A percentile compares a stretch with the other conserved stretches of the same genome.
phyloP scores from a whole-genome alignment of 2,113 vertebrate genomes.

The Dolichallabes microphthalmus region DNA sequence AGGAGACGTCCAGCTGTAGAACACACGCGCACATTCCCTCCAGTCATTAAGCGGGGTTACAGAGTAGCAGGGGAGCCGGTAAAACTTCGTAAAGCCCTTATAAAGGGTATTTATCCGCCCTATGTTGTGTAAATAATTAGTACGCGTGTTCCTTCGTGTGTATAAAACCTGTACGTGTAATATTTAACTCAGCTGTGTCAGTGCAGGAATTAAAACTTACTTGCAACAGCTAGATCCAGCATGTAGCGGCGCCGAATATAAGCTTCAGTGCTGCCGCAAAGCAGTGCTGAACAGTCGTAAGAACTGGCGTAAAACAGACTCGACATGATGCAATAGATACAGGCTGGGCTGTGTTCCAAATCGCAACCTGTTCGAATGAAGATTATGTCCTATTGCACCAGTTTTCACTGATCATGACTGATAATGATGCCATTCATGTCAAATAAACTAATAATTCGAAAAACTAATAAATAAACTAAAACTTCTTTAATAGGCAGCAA shows the following conservation, averaged over 20 bases:
- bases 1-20: not conserved
- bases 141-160: not conserved
- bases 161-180: not conserved
- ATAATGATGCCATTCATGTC: not conserved
- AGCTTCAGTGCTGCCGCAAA: slow-evolving; percentile 25
- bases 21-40: not conserved
- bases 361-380: not conserved
- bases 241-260: not conserved
- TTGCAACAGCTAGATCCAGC: slow-evolving; percentile 21
- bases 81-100: not conserved
- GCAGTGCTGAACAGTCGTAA: not conserved
- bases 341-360: not conserved
- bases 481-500: not conserved
- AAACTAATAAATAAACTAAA: too few relatives aligned
- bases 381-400: not conserved
- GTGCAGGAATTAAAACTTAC: slow-evolving; percentile 13
- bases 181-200: slow-evolving; percentile 34
- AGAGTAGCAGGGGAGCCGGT: not conserved
- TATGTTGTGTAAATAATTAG: too few relatives aligned
- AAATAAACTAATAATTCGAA: too few relatives aligned
- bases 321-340: slow-evolving; percentile 70
- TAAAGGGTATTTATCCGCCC: not conserved
- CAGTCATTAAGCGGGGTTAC: not conserved
- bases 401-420: not conserved
- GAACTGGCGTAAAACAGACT: slow-evolving; percentile 35